Evolutionary conservation across 2,113 vertebrate genomes (phyloP).

Genomic region (Apeltes quadracus): DNA sequence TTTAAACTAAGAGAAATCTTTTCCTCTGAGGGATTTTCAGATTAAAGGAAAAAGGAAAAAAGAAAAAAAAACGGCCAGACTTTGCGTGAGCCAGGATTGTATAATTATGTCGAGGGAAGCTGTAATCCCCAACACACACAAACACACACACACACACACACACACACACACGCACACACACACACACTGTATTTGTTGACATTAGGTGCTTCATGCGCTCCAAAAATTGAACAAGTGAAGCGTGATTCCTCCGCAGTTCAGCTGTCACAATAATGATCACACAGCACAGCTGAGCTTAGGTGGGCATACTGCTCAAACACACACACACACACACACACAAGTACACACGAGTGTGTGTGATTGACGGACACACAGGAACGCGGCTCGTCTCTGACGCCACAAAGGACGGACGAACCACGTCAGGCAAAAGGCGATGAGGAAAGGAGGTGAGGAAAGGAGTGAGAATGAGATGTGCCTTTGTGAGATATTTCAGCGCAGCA

Average conservation of each 20-base stretch:
- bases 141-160: constrained; percentile 27
- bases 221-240: constrained; percentile 75
- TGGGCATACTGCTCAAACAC: constrained; percentile 23
- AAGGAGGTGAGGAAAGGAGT: background rate
- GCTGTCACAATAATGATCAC: constrained; percentile 76
- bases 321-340: constrained; percentile 26
- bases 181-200: constrained; percentile 59
- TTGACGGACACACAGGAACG: constrained; percentile 38
- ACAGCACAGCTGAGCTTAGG: constrained; percentile 68
- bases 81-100: constrained; percentile 58
- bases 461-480: background rate
- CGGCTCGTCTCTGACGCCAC: constrained; percentile 24
- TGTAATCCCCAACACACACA: constrained; percentile 44
- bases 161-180: constrained; percentile 42
- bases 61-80: constrained; percentile 29
- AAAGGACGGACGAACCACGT: constrained; percentile 6
- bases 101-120: constrained; percentile 64
- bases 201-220: constrained; percentile 71
- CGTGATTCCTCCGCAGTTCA: constrained; percentile 73
- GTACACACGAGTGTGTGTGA: constrained; percentile 6
- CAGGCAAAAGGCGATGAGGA: constrained; percentile 26
- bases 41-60: constrained; percentile 33
- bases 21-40: constrained; percentile 57
- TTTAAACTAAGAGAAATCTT: constrained; percentile 17
- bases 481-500: background rate